Base-by-base conservation (phyloP, 2,888 invertebrate species). In the Bhutanitis thaidina region DNA sequence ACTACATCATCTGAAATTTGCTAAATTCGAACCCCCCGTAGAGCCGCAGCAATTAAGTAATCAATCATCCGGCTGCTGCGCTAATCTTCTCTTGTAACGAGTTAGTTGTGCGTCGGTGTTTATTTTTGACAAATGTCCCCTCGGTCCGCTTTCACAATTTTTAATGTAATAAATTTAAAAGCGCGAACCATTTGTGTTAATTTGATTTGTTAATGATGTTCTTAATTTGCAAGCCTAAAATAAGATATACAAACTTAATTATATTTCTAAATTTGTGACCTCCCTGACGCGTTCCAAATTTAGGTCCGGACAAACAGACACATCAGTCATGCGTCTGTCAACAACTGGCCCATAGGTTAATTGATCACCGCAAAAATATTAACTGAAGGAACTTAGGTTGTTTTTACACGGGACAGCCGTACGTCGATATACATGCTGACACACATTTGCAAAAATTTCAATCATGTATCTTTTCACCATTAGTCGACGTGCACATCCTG, bases 341-440 rank as follows among this genome's bases (percentile, higher is more conserved):
- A 4, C 46, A 8, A 12, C 16, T 41, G 40, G n/a, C 30, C 43
- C 8, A 29, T n/a, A 27, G 38, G 15, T 46, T 46, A 46, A 37
- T 46, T 46, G 46, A 46, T 46, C 20, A 46, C 46, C 38, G 12
- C 46, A 38, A 29, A 46, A 46, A 38, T 44, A 36, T 46, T 30
- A 38, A 38, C 30, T 8, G 20, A 20, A n/a, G 16, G 3, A 25
- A 12, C 7, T 30, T 15, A 30, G 29, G 9, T 7, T 30, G 15
- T 29, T 30, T 43, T 2, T 5, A 40, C 27, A 40, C 20, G 27
- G n/a, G 27, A 27, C 27, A 27, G 27, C 7, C 27, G 27, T 4
- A 27, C 8, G 27, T 27, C 2, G 20, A 5, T 20, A 20, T 20
- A 3, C 2, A 2, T 20, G 5, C 20, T 5, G 20, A 20, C 20